Conservation (phyloP, 1,140 invertebrate genomes). For the Gonioctena quinquepunctata region DNA sequence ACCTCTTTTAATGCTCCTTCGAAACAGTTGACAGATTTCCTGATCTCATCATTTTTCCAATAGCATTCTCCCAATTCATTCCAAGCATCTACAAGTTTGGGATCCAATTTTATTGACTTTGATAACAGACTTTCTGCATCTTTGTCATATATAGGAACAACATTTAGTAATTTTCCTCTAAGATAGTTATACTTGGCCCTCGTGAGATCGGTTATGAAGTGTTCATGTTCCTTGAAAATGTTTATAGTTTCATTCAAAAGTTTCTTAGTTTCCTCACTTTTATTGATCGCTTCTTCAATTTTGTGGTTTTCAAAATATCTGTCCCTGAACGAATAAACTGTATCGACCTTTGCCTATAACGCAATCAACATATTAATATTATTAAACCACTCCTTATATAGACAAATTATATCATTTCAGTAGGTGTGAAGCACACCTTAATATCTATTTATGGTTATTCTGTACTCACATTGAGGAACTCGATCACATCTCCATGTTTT, state of each 20-base stretch:
- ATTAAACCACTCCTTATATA: neutral
- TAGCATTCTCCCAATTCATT: conserved; percentile 89
- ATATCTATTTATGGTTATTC: neutral
- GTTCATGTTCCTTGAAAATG: conserved; percentile 69
- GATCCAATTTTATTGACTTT: conserved; percentile 85
- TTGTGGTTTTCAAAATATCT: conserved; percentile 76
- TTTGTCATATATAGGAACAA: conserved; percentile 68
- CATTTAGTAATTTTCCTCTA: conserved; percentile 77
- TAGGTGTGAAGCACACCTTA: conserved; percentile 4
- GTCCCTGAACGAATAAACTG: conserved; percentile 29
- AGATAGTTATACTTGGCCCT: conserved; percentile 74
- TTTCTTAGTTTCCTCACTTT: conserved; percentile 67
- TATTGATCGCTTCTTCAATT: conserved; percentile 69
- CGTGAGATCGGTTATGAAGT: conserved; percentile 57
- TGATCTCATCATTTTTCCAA: conserved; percentile 84
- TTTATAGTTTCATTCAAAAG: conserved; percentile 67
- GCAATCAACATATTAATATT: neutral
- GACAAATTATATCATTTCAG: neutral
- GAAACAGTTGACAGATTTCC: conserved; percentile 85
- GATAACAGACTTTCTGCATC: conserved; percentile 75
- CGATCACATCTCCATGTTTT: conserved; percentile 9
- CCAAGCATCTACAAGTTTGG: conserved; percentile 82
- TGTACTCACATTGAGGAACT: conserved; percentile 10
- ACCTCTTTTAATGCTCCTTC: conserved; percentile 80
- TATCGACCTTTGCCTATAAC: conserved; percentile 31